Evolutionary conservation across 92 coral and sea anemone genomes (phyloP).

Genomic region (Pocillopora grandis): DNA sequence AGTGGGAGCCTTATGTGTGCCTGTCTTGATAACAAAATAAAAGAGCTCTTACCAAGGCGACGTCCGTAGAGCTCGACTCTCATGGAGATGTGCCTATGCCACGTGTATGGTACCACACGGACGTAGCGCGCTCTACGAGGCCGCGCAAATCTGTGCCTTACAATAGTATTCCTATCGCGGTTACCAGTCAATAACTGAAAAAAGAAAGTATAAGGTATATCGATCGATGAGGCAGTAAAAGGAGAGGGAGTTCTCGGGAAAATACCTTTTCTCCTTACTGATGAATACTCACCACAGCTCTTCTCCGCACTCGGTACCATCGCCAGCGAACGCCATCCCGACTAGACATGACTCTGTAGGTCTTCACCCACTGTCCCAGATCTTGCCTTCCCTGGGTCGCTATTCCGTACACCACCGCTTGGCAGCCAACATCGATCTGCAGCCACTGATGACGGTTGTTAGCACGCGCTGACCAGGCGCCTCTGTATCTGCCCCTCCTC

Average conservation of each 20-base stretch:
- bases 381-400: slow-evolving; percentile 79
- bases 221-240: too few relatives aligned
- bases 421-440: slow-evolving; percentile 71
- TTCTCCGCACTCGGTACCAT: slow-evolving; percentile 56
- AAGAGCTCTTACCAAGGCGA: slow-evolving; percentile 56
- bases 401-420: slow-evolving; percentile 57
- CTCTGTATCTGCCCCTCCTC: slow-evolving; percentile 66
- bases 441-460: slow-evolving; percentile 66
- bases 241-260: background rate
- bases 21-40: background rate
- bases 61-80: slow-evolving; percentile 64
- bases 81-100: slow-evolving; percentile 70
- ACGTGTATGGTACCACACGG: slow-evolving; percentile 56
- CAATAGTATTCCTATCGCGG: slow-evolving; percentile 60
- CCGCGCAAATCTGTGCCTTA: slow-evolving; percentile 54
- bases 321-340: slow-evolving; percentile 56
- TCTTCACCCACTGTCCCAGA: slow-evolving; percentile 78
- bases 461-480: slow-evolving; percentile 78
- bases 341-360: slow-evolving; percentile 63
- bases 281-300: slow-evolving; percentile 47
- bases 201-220: background rate
- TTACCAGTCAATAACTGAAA: slow-evolving; percentile 58
- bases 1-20: too few relatives aligned
- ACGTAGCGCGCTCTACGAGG: slow-evolving; percentile 58
- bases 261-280: background rate